Conservation (phyloP, 1,140 invertebrate genomes). For the Zaprionus taronus region DNA sequence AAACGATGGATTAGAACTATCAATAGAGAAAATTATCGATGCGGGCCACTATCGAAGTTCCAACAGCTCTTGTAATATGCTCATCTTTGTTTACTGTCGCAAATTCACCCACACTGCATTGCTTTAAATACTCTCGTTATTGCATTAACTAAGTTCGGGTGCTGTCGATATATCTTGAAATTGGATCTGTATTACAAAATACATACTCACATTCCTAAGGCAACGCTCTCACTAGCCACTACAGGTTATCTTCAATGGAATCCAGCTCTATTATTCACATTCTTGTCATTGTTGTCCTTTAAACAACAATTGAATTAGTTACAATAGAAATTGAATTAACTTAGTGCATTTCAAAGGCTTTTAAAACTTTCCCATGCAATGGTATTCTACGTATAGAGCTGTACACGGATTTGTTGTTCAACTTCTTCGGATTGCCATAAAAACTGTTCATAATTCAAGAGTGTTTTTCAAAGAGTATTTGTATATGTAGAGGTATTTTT, state of each 20-base stretch:
- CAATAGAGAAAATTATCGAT: too few species aligned
- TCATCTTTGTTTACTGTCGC: too few species aligned
- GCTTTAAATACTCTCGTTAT: too few species aligned
- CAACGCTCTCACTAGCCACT: too few species aligned
- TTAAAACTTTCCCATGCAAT: constrained; percentile 5
- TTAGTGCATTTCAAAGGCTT: neutral
- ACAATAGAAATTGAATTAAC: constrained; percentile 13
- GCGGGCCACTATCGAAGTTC: too few species aligned
- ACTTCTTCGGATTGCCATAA: constrained; percentile 23
- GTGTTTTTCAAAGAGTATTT: neutral
- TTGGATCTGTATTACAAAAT: neutral
- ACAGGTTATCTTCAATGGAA: neutral
- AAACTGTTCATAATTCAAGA: constrained; percentile 56
- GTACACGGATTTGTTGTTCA: constrained; percentile 36
- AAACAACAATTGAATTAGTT: constrained; percentile 14
- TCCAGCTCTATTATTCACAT: neutral
- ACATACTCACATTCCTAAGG: too few species aligned
- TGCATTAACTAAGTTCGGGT: too few species aligned
- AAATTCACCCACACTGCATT: too few species aligned
- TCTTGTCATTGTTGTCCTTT: neutral
- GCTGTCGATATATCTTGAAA: neutral
- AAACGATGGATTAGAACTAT: too few species aligned
- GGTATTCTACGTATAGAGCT: constrained; percentile 18
- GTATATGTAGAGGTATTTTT: neutral
- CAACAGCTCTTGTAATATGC: too few species aligned